Evolutionary conservation across 2,888 invertebrate genomes (phyloP).

Genomic region (Apamea sordens): DNA sequence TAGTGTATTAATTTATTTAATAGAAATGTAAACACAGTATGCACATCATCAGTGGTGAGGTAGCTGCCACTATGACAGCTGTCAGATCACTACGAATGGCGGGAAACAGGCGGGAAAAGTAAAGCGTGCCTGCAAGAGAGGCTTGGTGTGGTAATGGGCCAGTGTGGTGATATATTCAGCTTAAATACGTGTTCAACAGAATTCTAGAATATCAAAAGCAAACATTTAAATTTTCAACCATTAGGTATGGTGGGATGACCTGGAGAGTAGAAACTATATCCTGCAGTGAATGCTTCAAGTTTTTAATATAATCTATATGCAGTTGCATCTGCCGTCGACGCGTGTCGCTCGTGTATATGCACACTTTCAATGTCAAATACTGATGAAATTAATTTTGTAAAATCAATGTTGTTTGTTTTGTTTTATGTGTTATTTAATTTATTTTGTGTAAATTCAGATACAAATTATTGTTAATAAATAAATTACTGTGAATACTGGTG

Average conservation of each 20-base stretch:
- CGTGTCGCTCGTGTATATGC: too few species aligned
- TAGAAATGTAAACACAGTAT: neutral
- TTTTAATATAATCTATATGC: neutral
- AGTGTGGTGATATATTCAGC: neutral
- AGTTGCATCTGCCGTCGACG: too few species aligned
- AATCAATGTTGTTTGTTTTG: too few species aligned
- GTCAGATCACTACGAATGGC: neutral
- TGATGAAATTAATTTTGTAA: too few species aligned
- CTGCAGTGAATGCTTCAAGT: neutral
- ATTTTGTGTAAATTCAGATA: too few species aligned
- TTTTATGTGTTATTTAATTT: too few species aligned
- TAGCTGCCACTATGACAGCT: neutral
- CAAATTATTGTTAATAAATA: too few species aligned
- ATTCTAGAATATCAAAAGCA: neutral
- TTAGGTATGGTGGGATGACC: neutral
- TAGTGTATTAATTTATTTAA: neutral
- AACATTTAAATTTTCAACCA: constrained; percentile 7
- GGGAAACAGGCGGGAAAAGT: neutral
- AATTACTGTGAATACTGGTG: too few species aligned
- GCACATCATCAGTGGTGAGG: neutral
- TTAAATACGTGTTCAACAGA: neutral
- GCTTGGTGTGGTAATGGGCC: neutral
- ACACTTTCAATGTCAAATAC: too few species aligned
- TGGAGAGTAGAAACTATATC: too few species aligned
- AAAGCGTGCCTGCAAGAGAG: neutral